Percentiles rank a stretch among this genome's conserved stretches.
Conservation (phyloP, 2,888 invertebrate genomes). For the Creontiades dilutus region DNA sequence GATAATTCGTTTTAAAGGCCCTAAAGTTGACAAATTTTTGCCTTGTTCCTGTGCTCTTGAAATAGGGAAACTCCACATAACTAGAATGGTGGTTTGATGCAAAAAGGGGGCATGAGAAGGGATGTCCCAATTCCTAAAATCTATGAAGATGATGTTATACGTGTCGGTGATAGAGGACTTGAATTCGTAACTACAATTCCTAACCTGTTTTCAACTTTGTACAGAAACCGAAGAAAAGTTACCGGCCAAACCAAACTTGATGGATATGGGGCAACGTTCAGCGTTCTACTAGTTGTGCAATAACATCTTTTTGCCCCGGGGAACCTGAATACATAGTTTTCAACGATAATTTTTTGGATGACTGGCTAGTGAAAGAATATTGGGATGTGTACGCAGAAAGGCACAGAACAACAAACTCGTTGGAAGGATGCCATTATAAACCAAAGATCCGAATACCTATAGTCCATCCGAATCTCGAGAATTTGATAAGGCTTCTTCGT, state of each 20-base stretch:
- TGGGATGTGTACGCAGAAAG: constrained; percentile 13
- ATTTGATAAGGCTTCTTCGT: constrained; percentile 43
- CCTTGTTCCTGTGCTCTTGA: too few relatives aligned
- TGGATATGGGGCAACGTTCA: too few relatives aligned
- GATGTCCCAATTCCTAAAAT: too few relatives aligned
- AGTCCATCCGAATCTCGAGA: constrained; percentile 46
- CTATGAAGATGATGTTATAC: constrained; percentile 1
- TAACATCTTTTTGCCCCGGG: background rate
- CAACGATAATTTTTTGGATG: constrained; percentile 6
- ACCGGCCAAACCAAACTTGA: too few relatives aligned
- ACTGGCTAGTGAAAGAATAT: constrained; percentile 16
- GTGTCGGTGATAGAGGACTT: constrained; percentile 18
- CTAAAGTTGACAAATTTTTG: too few relatives aligned
- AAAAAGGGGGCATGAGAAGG: background rate
- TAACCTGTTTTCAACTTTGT: background rate
- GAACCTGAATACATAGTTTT: constrained; percentile 10
- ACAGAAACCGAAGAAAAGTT: too few relatives aligned
- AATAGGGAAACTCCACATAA: background rate
- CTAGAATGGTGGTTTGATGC: too few relatives aligned
- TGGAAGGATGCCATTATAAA: constrained; percentile 29
- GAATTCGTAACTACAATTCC: constrained; percentile 16
- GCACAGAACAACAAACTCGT: background rate
- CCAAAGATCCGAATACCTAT: constrained; percentile 45
- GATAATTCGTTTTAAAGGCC: too few relatives aligned
- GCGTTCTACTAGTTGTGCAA: background rate